These are phyloP conservation scores for Rhorus exstirpatorius DNA, from an alignment of 2,888 invertebrate species.

Conservation along the genomic window DNA sequence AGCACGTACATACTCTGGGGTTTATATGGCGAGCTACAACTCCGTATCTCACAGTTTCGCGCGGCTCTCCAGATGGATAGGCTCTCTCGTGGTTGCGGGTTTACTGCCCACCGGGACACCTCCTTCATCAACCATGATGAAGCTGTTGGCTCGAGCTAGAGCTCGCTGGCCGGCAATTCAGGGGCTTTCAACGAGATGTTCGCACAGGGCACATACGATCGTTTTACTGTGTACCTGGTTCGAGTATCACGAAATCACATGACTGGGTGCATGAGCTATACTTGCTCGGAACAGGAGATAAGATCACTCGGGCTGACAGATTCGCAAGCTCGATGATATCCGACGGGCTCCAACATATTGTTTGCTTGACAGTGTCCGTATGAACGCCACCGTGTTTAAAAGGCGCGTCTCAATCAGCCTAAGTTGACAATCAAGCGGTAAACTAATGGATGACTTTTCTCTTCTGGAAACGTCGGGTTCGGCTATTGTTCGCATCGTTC, in stretches of 20 bases:
- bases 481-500: too few relatives aligned
- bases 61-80: conserved; percentile 73
- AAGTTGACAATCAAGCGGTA: too few relatives aligned
- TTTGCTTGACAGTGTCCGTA: neutral
- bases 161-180: conserved; percentile 23
- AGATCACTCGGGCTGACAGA: conserved; percentile 8
- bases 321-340: conserved; percentile 25
- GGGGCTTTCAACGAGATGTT: conserved; percentile 45
- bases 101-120: conserved; percentile 72
- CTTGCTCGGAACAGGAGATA: conserved; percentile 12
- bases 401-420: too few relatives aligned
- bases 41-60: conserved; percentile 57
- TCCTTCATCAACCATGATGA: conserved; percentile 77
- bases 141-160: conserved; percentile 78
- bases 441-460: too few relatives aligned
- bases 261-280: conserved; percentile 19
- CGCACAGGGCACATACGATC: conserved; percentile 11
- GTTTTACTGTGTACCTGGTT: conserved; percentile 21
- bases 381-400: too few relatives aligned
- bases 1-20: conserved; percentile 36
- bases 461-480: too few relatives aligned
- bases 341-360: conserved; percentile 20
- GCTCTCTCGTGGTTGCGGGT: conserved; percentile 74
- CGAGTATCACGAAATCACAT: conserved; percentile 24
- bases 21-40: conserved; percentile 50